Base-by-base conservation (phyloP, 2,797 vertebrate species). In the Lophotriccus pileatus region DNA sequence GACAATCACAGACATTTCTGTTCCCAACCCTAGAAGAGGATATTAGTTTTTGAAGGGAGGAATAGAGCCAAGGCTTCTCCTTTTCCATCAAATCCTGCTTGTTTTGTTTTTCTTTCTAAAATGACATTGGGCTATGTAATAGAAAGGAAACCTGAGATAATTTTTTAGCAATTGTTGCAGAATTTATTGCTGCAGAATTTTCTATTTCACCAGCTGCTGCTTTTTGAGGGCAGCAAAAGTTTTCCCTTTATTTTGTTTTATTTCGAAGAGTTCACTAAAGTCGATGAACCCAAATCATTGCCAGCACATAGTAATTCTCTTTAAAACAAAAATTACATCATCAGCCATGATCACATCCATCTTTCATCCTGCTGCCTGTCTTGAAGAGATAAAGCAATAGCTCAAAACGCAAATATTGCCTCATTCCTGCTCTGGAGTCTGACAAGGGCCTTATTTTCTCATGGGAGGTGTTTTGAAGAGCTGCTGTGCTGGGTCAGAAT, bases 21-120 rank as follows among this genome's bases (percentile, higher is more conserved):
- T 52, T 62, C 44, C 89, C 86, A 79, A 4, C 63, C 66, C 91
- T 56, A 47, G 55, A 73, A 50, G 2, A 34, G 70, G 74, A 46
- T 76, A 88, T 96, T 89, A 90, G 41, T 60, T 93, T 91, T 43
- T 75, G 84, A 90, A 85, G 64, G 41, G 14, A 53, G 34, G 53
- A 60, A 46, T 8, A 18, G 34, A 87, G 66, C 63, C 53, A 83
- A 80, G 58, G 12, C 25, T 64, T 66, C 56, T 80, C n/a, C 41
- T 62, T 84, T 72, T 11, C 6, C 53, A 43, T 52, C 58, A 68
- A 76, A 87, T 21, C 32, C 43, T 27, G 14, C 63, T 84, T 78
- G 56, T 46, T 92, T 82, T 84, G 27, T 1, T 64, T 76, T 68
- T 83, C 64, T 79, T 70, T 28, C 69, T 64, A 52, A 73, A 80